Conservation (phyloP, 2,113 vertebrate genomes). For the Catharus bicknelli region DNA sequence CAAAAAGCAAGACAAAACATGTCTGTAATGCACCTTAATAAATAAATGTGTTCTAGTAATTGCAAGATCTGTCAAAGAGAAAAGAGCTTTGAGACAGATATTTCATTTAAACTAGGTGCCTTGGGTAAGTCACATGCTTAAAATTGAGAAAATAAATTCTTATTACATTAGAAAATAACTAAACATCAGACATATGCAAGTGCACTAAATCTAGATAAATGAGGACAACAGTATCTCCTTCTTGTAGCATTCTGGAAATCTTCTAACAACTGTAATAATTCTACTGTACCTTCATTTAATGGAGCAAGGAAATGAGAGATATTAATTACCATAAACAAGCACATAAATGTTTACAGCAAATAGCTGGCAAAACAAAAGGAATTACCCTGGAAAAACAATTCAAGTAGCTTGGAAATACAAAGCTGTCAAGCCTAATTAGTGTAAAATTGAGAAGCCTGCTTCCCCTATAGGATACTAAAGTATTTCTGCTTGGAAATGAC, state of each 20-base stretch:
- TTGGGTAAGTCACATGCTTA: conserved; percentile 19
- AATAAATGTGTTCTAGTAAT: conserved; percentile 16
- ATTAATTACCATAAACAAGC: conserved; percentile 56
- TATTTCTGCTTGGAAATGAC: conserved; percentile 8
- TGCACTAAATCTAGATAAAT: conserved; percentile 28
- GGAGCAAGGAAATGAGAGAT: conserved; percentile 12
- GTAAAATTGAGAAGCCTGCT: conserved; percentile 17
- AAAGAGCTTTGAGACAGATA: conserved; percentile 22
- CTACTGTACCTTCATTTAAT: conserved; percentile 19
- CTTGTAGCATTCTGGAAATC: background rate
- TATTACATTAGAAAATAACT: conserved; percentile 38
- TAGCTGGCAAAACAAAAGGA: conserved; percentile 37
- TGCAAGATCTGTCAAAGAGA: background rate
- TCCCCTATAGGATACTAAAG: background rate
- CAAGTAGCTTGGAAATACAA: conserved; percentile 37
- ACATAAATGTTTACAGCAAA: conserved; percentile 8
- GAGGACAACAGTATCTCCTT: background rate
- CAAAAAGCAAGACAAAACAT: background rate
- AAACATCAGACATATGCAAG: conserved; percentile 7
- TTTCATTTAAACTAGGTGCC: conserved; percentile 39
- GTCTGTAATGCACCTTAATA: background rate
- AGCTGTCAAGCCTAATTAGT: conserved; percentile 52
- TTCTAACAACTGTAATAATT: background rate
- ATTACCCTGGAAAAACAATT: conserved; percentile 22
- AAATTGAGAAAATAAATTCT: conserved; percentile 36